Percentiles rank a stretch among this genome's conserved stretches.
Evolutionary conservation across 2,797 vertebrate species (phyloP).

Genomic region (Gobio occitaniae): DNA sequence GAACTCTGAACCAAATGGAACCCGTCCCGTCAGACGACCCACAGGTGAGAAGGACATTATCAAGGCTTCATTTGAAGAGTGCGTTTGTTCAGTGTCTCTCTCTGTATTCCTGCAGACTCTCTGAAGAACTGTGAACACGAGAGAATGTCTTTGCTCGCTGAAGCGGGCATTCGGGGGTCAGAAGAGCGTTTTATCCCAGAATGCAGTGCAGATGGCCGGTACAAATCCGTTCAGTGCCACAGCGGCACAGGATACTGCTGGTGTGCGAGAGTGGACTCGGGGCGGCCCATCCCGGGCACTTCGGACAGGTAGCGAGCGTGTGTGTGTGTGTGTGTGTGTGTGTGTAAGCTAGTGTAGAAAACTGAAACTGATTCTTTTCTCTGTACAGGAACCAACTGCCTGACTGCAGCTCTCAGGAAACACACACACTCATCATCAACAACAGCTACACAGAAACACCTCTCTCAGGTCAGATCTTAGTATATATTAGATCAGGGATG

Average conservation of each 20-base stretch:
- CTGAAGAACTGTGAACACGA: conserved; percentile 83
- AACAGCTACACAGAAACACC: conserved; percentile 61
- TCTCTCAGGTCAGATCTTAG: conserved; percentile 64
- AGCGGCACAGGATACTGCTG: conserved; percentile 87
- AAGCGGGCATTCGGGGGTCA: conserved; percentile 74
- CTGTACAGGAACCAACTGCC: conserved; percentile 69
- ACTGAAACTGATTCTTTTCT: background rate
- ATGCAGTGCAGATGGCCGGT: conserved; percentile 84
- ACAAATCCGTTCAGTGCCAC: conserved; percentile 86
- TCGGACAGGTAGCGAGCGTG: conserved; percentile 79
- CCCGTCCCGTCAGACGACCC: conserved; percentile 59
- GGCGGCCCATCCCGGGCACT: conserved; percentile 84
- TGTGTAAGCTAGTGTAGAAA: background rate
- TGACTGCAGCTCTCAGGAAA: conserved; percentile 63
- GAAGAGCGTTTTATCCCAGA: conserved; percentile 87
- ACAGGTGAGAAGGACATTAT: conserved; percentile 57
- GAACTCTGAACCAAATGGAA: conserved; percentile 68
- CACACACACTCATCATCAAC: conserved; percentile 38
- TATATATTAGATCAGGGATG: background rate
- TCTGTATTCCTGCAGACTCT: conserved; percentile 56
- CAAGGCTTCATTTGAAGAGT: background rate
- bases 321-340: background rate
- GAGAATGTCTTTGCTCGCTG: conserved; percentile 80
- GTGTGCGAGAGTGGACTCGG: conserved; percentile 87
- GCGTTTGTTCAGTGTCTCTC: background rate